Percentiles rank a stretch among this genome's conserved stretches.
Conservation (phyloP, 2,113 vertebrate genomes). For the Nannobrachium achirus region DNA sequence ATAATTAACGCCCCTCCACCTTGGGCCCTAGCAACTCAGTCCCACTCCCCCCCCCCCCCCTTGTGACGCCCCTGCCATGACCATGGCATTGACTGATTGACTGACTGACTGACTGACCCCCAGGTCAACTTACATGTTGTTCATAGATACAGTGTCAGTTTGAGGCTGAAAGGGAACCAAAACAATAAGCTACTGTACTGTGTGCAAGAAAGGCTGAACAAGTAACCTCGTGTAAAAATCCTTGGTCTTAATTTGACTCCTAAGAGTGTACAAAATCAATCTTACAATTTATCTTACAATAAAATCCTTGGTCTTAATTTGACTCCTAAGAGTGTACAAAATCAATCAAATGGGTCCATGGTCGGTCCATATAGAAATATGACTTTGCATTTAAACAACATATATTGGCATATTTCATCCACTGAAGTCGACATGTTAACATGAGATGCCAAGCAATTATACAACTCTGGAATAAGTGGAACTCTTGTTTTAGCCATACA, state of each 20-base stretch:
- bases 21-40: too few relatives aligned
- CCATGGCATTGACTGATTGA: too few relatives aligned
- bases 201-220: background rate
- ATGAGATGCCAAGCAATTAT: too few relatives aligned
- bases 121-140: constrained; percentile 11
- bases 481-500: too few relatives aligned
- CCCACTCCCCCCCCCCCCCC: too few relatives aligned
- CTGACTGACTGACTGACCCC: constrained; percentile 33
- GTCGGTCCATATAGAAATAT: background rate
- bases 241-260: background rate
- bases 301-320: background rate
- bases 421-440: too few relatives aligned
- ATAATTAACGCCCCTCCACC: too few relatives aligned
- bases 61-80: too few relatives aligned
- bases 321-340: background rate
- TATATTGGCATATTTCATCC: too few relatives aligned
- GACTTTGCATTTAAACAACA: too few relatives aligned
- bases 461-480: too few relatives aligned
- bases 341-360: background rate
- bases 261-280: background rate
- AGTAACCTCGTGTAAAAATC: background rate
- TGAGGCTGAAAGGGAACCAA: constrained; percentile 3
- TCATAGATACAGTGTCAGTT: constrained; percentile 23
- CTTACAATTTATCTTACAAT: too few relatives aligned
- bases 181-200: background rate